A percentile compares a stretch with the other conserved stretches of the same genome.
These are phyloP conservation scores for Diplosoma virens DNA, from an alignment of 23 tunicate genomes.

Conservation along the genomic window DNA sequence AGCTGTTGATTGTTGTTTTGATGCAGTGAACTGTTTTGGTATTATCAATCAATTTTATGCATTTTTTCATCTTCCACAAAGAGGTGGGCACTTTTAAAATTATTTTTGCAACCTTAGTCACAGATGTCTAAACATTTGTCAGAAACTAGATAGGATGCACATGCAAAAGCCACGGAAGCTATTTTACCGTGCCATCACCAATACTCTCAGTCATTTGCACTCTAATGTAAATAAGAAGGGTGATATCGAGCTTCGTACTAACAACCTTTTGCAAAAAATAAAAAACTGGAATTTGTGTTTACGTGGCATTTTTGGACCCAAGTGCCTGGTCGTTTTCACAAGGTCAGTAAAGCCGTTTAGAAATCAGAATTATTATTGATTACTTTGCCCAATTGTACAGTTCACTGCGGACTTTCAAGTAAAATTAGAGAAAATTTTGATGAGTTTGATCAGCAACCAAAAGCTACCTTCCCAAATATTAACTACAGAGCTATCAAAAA, in stretches of 20 bases:
- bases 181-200: conserved; percentile 11
- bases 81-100: conserved; percentile 31
- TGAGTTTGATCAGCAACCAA: conserved; percentile 12
- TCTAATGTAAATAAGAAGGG: conserved; percentile 12
- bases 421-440: not conserved
- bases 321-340: conserved; percentile 19
- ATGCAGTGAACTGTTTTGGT: conserved; percentile 38
- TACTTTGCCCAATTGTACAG: conserved; percentile 11
- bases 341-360: conserved; percentile 24
- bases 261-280: conserved; percentile 27
- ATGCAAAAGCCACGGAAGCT: conserved; percentile 31
- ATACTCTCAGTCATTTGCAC: conserved; percentile 29
- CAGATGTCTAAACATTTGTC: conserved; percentile 9
- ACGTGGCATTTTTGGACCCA: conserved; percentile 18
- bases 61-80: conserved; percentile 19
- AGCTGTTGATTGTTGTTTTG: conserved; percentile 23
- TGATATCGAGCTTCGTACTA: conserved; percentile 21
- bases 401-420: not conserved
- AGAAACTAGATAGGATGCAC: conserved; percentile 21
- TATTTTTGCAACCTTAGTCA: conserved; percentile 19
- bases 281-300: conserved; percentile 24
- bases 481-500: too few relatives aligned
- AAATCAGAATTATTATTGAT: conserved; percentile 15
- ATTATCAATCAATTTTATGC: conserved; percentile 24
- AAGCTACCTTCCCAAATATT: not conserved